Percentiles rank a stretch among this genome's conserved stretches.
phyloP scores from a whole-genome alignment of 2,888 invertebrate species.

The Lasioglossum villosulum region DNA sequence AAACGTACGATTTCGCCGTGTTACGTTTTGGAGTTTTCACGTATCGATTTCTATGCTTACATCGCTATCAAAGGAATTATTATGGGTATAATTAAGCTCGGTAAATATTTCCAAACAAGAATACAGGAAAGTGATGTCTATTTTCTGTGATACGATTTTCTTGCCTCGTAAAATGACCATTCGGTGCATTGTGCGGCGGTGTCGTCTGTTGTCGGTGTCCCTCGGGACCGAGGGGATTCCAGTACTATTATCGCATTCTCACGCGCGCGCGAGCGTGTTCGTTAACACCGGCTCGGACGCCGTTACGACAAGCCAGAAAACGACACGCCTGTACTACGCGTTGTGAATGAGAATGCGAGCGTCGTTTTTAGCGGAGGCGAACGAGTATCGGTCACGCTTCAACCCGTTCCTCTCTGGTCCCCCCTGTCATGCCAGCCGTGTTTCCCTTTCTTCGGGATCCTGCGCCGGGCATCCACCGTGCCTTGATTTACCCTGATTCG shows the following conservation, averaged over 20 bases:
- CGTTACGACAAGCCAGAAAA: conserved; percentile 54
- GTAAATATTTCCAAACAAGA: too few species aligned
- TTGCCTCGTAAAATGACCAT: too few species aligned
- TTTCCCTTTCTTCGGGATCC: conserved; percentile 49
- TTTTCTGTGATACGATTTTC: too few species aligned
- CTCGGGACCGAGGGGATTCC: conserved; percentile 45
- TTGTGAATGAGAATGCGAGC: conserved; percentile 64
- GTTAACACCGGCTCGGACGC: conserved; percentile 33
- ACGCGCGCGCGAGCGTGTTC: conserved; percentile 8
- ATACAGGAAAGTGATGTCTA: too few species aligned
- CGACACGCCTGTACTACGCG: conserved; percentile 56
- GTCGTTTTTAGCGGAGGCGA: conserved; percentile 25
- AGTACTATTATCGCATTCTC: conserved; percentile 57
- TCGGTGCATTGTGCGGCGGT: neutral
- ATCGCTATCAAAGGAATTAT: too few species aligned
- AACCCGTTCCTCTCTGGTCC: conserved; percentile 12
- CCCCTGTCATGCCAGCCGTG: neutral
- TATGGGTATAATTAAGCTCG: too few species aligned
- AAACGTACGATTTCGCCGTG: too few species aligned
- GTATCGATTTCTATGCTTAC: too few species aligned
- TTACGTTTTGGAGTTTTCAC: too few species aligned
- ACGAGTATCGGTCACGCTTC: conserved; percentile 15
- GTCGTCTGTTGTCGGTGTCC: conserved; percentile 19
- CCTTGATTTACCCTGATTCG: conserved; percentile 67
- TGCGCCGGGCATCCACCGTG: conserved; percentile 27